Conservation (phyloP, 2,797 vertebrate species). For the Anolis apletophallus region DNA sequence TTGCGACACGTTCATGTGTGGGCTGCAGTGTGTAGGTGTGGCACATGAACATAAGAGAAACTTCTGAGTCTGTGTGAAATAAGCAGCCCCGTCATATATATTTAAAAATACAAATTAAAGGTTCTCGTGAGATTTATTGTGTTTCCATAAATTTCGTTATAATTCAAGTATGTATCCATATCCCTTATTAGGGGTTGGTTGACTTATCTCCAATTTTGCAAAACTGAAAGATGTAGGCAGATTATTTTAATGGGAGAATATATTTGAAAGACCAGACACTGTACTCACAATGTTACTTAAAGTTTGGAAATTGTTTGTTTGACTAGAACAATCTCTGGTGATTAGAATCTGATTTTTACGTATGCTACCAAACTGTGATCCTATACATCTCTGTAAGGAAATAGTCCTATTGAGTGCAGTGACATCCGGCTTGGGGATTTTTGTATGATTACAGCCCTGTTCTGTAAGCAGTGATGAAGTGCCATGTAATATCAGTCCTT, state of each 20-base stretch:
- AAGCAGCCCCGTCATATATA: no score
- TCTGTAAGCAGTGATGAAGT: not conserved
- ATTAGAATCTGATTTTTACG: not conserved
- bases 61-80: no score
- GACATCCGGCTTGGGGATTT: not conserved
- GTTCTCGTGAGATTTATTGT: no score
- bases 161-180: no score
- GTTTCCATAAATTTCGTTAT: no score
- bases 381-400: not conserved
- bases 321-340: not conserved
- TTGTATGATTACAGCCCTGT: not conserved
- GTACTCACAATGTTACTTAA: not conserved
- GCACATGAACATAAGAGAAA: no score
- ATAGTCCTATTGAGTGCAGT: not conserved
- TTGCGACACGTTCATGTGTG: no score
- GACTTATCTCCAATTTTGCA: not conserved
- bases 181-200: no score
- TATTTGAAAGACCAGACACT: not conserved
- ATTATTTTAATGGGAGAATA: not conserved
- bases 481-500: not conserved
- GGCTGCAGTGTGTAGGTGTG: no score
- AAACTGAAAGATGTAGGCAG: not conserved
- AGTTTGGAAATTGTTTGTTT: not conserved
- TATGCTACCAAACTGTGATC: not conserved
- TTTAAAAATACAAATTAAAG: no score